A percentile compares a stretch with the other conserved stretches of the same genome.
phyloP scores from a whole-genome alignment of 2,113 vertebrate genomes.

The Anguilla rostrata region DNA sequence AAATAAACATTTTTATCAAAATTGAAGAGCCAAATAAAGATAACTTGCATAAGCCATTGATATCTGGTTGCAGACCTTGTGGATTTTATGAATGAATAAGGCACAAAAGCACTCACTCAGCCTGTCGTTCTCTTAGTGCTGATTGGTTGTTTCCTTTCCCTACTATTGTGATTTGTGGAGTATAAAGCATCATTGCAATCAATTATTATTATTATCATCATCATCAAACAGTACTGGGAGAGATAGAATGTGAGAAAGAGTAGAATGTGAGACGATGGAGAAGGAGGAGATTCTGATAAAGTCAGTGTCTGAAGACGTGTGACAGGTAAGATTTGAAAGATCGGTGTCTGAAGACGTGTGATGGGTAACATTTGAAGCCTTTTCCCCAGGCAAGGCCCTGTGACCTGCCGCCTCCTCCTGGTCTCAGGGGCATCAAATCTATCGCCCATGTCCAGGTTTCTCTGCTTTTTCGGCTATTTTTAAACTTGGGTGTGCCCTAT shows the following conservation, averaged over 20 bases:
- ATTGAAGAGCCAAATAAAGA: conserved; percentile 55
- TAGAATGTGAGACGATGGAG: not conserved
- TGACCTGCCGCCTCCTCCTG: not conserved
- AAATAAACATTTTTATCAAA: conserved; percentile 58
- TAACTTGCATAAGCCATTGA: conserved; percentile 67
- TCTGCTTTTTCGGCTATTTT: not conserved
- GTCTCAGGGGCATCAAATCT: not conserved
- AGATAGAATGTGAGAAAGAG: not conserved
- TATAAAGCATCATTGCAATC: no score
- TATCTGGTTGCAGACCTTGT: conserved; percentile 50
- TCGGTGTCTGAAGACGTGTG: not conserved
- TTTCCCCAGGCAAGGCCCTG: not conserved
- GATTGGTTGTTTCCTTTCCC: no score
- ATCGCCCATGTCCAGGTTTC: not conserved
- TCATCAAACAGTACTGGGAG: not conserved
- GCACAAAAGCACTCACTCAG: not conserved
- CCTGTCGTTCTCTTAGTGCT: not conserved
- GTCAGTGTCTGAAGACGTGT: not conserved
- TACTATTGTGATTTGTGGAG: no score
- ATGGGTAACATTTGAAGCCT: not conserved
- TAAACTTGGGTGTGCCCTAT: not conserved
- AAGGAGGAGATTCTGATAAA: not conserved
- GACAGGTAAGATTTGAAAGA: not conserved
- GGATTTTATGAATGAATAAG: conserved; percentile 22
- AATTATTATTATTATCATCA: not conserved